These are phyloP conservation scores for Neelides sp. DNA, from an alignment of 1,140 invertebrate genomes.

Conservation along the genomic window DNA sequence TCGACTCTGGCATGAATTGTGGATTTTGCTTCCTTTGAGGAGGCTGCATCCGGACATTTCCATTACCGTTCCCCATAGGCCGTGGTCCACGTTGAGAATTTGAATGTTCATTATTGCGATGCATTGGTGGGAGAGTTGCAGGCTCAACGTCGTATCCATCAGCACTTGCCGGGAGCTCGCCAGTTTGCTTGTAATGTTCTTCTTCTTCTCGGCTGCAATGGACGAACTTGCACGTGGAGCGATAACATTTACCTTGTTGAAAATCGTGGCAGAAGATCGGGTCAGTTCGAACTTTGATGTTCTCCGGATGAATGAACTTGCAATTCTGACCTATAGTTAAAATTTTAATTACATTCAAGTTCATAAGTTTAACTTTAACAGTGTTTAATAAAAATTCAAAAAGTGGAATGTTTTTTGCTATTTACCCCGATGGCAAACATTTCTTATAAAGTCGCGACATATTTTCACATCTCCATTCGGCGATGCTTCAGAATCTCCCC, in stretches of 20 bases:
- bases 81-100: background rate
- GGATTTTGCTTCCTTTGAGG: background rate
- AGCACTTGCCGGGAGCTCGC: constrained; percentile 49
- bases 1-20: no score
- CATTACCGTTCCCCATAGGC: constrained; percentile 3
- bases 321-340: no score
- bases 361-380: no score
- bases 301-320: constrained; percentile 52
- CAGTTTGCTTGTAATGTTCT: constrained; percentile 54
- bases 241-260: constrained; percentile 57
- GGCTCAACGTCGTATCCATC: background rate
- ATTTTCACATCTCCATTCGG: constrained; percentile 33
- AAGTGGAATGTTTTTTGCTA: no score
- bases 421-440: constrained; percentile 60
- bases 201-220: constrained; percentile 66
- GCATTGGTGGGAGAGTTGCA: no score
- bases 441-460: constrained; percentile 49
- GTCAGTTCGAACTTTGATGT: constrained; percentile 36
- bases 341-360: no score
- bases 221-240: constrained; percentile 56
- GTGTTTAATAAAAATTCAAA: no score
- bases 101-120: background rate
- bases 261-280: constrained; percentile 73
- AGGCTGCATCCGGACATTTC: background rate
- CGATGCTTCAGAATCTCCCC: constrained; percentile 12